These are phyloP conservation scores for Lutraria rhynchaena DNA, from an alignment of 1,140 invertebrate genomes.

Conservation along the genomic window DNA sequence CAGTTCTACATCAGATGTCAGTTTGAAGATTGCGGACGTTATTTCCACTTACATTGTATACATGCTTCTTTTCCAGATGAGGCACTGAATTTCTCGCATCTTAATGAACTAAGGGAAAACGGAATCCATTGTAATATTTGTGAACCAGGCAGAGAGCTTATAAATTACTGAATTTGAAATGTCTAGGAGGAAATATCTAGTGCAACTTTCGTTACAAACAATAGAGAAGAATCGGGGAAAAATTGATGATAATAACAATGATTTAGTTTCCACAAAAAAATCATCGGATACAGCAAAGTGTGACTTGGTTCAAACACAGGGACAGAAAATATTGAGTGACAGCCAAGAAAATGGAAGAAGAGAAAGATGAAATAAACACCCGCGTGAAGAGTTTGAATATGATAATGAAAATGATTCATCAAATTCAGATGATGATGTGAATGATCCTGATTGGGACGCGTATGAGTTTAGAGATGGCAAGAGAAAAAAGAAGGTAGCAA, in stretches of 20 bases:
- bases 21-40: constrained; percentile 32
- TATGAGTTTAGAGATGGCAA: background rate
- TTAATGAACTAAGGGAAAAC: constrained; percentile 30
- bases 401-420: constrained; percentile 5
- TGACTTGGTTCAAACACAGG: background rate
- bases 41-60: constrained; percentile 35
- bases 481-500: constrained; percentile 4
- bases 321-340: constrained; percentile 8
- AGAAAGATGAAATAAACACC: background rate
- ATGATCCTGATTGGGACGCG: constrained; percentile 7
- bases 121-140: constrained; percentile 35
- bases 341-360: constrained; percentile 4
- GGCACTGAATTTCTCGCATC: constrained; percentile 20
- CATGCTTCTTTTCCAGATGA: constrained; percentile 41
- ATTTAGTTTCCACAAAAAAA: background rate
- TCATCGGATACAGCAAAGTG: constrained; percentile 3
- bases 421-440: background rate
- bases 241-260: background rate
- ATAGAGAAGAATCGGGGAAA: constrained; percentile 1
- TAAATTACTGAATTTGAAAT: constrained; percentile 2
- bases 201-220: constrained; percentile 4
- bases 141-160: constrained; percentile 43
- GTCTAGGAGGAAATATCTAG: background rate
- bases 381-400: constrained; percentile 1
- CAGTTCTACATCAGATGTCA: constrained; percentile 25